Conservation (phyloP, 2,113 vertebrate genomes). For the Hippocampus mohnikei region DNA sequence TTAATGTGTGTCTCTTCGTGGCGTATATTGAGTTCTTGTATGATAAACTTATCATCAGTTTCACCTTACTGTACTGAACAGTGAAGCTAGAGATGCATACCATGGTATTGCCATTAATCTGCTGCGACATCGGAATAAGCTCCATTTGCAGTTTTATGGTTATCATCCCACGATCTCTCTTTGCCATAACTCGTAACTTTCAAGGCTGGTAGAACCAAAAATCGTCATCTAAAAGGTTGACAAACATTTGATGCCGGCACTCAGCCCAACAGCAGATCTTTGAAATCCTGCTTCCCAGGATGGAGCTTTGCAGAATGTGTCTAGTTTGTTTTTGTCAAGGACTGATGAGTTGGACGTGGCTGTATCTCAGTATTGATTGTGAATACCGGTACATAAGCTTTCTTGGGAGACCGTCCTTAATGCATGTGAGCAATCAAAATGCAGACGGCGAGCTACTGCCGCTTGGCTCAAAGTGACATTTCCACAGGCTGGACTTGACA, state of each 20-base stretch:
- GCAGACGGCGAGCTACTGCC: conserved; percentile 46
- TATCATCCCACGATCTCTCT: too few relatives aligned
- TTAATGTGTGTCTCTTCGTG: too few relatives aligned
- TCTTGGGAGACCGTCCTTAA: conserved; percentile 38
- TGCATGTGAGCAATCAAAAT: conserved; percentile 56
- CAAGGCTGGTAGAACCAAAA: too few relatives aligned
- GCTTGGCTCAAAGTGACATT: conserved; percentile 61
- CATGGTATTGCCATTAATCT: too few relatives aligned
- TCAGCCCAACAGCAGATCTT: conserved; percentile 26
- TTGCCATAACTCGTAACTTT: too few relatives aligned
- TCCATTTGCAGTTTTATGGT: too few relatives aligned
- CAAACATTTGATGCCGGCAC: conserved; percentile 21
- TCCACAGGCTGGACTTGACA: conserved; percentile 67
- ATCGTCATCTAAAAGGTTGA: conserved; percentile 23
- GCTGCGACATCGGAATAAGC: too few relatives aligned
- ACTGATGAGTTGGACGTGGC: conserved; percentile 28
- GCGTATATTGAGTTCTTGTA: too few relatives aligned
- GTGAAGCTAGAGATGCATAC: too few relatives aligned
- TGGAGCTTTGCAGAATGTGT: conserved; percentile 14
- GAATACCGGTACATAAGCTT: conserved; percentile 46
- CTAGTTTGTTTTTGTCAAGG: conserved; percentile 26
- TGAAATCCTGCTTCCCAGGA: conserved; percentile 32
- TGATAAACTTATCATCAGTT: too few relatives aligned
- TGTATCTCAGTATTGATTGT: conserved; percentile 48
- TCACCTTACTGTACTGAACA: too few relatives aligned